These are phyloP conservation scores for Sminthurinus aureus DNA, from an alignment of 2,888 invertebrate genomes.

Conservation along the genomic window DNA sequence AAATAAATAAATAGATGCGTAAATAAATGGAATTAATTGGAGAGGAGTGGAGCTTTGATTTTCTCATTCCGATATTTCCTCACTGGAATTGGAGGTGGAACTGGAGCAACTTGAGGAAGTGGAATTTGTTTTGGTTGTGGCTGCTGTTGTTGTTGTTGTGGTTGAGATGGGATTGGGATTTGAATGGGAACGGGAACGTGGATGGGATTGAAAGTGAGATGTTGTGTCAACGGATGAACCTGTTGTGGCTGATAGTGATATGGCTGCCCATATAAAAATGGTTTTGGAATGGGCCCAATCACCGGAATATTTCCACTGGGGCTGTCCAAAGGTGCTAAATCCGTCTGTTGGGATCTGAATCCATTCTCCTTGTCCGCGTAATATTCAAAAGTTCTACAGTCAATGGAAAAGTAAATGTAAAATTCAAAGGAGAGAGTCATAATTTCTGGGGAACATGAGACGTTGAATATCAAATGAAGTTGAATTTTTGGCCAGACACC, in stretches of 20 bases:
- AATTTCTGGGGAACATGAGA: no score
- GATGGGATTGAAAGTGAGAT: no score
- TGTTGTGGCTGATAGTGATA: no score
- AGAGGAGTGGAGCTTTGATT: not conserved
- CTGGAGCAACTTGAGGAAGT: not conserved
- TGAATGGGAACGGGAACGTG: no score
- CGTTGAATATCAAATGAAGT: no score
- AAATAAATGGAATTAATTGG: not conserved
- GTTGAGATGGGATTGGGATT: no score
- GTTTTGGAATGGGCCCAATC: not conserved
- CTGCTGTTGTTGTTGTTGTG: no score
- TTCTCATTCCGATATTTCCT: not conserved
- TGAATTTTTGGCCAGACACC: no score
- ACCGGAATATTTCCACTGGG: not conserved
- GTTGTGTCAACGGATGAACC: no score
- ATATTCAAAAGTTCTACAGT: conserved; percentile 3
- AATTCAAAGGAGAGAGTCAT: no score
- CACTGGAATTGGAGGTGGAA: not conserved
- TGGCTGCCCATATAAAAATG: not conserved
- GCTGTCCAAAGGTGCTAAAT: not conserved
- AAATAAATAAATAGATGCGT: no score
- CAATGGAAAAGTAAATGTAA: no score
- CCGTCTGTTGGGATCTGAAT: not conserved
- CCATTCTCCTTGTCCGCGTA: conserved; percentile 12
- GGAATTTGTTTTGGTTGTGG: not conserved